Base-by-base conservation (phyloP, 1,140 invertebrate genomes). In the Steinernema feltiae region DNA sequence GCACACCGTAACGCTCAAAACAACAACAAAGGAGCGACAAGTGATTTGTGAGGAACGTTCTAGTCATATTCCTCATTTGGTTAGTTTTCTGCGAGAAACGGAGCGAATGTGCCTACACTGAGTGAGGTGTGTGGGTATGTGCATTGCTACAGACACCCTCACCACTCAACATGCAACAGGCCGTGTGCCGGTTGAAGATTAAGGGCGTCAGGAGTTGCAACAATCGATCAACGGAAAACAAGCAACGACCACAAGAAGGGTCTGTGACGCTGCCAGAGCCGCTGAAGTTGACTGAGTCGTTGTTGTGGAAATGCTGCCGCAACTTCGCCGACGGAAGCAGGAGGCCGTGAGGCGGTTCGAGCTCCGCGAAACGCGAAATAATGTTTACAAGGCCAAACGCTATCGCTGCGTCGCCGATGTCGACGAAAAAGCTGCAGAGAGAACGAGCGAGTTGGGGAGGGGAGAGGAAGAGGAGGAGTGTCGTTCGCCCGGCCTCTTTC, bases 301-400 rank as follows among this genome's bases (percentile, higher is more conserved):
- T 63, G 53, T 63, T 63, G 53, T 63, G 53, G 53, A 63, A 63
- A 63, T 63, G 53, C 53, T 63, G 53, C 53, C 53, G 53, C 53
- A 63, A 63, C 53, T 63, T 63, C 53, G 53, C 2, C 53, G 53
- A 63, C 53, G 24, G 53, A 63, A 63, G 53, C 53, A 63, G 53
- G 12, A 63, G 53, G 53, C 53, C 24, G 53, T 63, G 53, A 63
- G 53, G 53, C 53, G 53, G 53, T 63, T 63, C 53, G 53, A 63
- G 53, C 53, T 27, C 53, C 7, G 2, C 53, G 53, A 63, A 63
- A 63, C 53, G 53, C 53, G 53, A 63, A 63, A 63, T 63, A 63
- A 63, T 63, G 53, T 63, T 63, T 63, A 63, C 53, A 63, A 63
- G 53, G 53, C 53, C 53, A 41, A 41, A 41, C 35, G 53, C 53